phyloP scores from a whole-genome alignment of 1,140 invertebrate species.

The Zaprionus camerounensis region DNA sequence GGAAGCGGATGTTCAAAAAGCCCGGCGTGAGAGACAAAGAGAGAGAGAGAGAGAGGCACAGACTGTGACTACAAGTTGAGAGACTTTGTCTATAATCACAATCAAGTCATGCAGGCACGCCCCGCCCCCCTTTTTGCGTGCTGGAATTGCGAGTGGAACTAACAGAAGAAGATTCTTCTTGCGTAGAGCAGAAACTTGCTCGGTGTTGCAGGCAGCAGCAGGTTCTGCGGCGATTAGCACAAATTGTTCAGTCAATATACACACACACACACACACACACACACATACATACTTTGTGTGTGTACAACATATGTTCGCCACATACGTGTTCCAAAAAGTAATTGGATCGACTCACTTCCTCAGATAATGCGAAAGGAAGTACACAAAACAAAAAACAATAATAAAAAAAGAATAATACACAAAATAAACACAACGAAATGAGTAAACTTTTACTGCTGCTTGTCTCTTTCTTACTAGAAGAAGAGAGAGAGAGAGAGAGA shows the following conservation, averaged over 20 bases:
- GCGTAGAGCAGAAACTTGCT: not conserved
- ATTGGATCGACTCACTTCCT: conserved; percentile 46
- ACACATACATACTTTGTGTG: not conserved
- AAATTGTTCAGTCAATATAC: conserved; percentile 7
- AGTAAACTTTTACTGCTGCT: not conserved
- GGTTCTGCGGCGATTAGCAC: conserved; percentile 7
- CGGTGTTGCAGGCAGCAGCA: not conserved
- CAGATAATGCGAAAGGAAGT: conserved; percentile 31
- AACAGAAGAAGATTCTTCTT: not conserved
- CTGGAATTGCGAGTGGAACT: not conserved
- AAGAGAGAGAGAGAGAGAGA: not conserved
- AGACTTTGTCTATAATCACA: conserved; percentile 60
- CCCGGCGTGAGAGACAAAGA: not conserved
- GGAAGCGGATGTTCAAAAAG: conserved; percentile 82
- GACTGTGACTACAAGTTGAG: conserved; percentile 21
- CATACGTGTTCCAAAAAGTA: conserved; percentile 14
- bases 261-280: too few species aligned
- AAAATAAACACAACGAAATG: conserved; percentile 1
- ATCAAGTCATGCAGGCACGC: conserved; percentile 76
- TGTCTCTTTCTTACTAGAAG: not conserved
- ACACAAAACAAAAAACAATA: conserved; percentile 6
- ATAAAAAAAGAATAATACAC: conserved; percentile 6
- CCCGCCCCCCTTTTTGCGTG: not conserved
- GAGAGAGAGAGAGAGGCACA: conserved; percentile 25
- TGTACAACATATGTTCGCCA: conserved; percentile 6